Evolutionary conservation across 2,797 vertebrate genomes (phyloP).

Genomic region (Pteropus rufus): DNA sequence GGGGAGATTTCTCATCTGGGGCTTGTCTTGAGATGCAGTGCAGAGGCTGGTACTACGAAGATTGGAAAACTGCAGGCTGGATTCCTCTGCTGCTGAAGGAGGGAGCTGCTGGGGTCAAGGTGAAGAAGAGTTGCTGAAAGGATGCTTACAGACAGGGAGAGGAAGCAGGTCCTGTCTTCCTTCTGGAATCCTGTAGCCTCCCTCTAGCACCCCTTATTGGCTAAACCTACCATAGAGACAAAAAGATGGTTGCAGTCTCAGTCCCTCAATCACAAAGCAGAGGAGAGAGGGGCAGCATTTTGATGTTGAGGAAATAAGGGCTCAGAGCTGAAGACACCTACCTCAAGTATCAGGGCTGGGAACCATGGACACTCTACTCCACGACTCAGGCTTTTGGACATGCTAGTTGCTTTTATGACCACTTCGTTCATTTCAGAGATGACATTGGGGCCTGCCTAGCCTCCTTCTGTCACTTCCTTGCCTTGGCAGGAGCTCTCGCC

Average conservation of each 20-base stretch:
- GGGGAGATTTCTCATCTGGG: fast-evolving
- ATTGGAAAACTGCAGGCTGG: background rate
- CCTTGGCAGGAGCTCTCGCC: background rate
- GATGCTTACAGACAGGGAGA: background rate
- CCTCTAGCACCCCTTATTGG: background rate
- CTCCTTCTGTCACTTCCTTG: background rate
- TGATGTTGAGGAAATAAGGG: background rate
- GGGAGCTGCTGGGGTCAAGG: background rate
- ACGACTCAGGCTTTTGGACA: background rate
- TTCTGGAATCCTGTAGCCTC: background rate
- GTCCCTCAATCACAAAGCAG: fast-evolving
- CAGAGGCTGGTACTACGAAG: background rate
- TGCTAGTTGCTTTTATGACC: background rate
- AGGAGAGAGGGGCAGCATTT: background rate
- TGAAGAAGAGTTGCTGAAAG: background rate
- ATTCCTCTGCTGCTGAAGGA: background rate
- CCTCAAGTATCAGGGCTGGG: background rate
- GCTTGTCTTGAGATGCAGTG: background rate
- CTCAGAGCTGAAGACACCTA: background rate
- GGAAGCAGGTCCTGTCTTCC: fast-evolving
- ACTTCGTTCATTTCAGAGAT: background rate
- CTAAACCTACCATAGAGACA: background rate
- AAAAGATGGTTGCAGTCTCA: no score
- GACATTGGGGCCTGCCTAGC: fast-evolving
- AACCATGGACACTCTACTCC: fast-evolving